Evolutionary conservation across 2,888 invertebrate species (phyloP).

Genomic region (Amblyjoppa fuscipennis): DNA sequence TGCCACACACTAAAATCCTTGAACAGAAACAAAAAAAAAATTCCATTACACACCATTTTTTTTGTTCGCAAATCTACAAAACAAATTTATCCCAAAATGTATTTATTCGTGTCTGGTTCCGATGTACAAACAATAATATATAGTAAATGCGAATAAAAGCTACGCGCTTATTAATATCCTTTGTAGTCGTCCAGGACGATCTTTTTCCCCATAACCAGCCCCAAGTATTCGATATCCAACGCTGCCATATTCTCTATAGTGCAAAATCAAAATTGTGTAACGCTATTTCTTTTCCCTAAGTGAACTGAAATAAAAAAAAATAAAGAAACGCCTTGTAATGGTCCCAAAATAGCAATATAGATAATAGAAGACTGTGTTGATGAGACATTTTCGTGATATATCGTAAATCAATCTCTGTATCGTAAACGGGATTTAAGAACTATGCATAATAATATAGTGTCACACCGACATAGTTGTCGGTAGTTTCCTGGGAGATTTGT

Average conservation of each 20-base stretch:
- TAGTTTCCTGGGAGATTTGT: conserved; percentile 34
- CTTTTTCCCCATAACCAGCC: conserved; percentile 36
- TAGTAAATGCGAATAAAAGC: conserved; percentile 47
- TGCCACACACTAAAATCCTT: not conserved
- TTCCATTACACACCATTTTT: not conserved
- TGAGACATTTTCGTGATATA: conserved; percentile 33
- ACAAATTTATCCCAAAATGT: conserved; percentile 61
- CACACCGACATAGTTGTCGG: conserved; percentile 1
- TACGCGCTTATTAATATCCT: conserved; percentile 12
- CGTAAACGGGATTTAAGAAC: conserved; percentile 43
- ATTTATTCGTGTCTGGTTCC: conserved; percentile 57
- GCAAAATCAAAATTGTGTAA: conserved; percentile 6
- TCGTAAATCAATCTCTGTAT: conserved; percentile 17
- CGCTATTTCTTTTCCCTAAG: conserved; percentile 6
- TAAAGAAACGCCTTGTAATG: conserved; percentile 64
- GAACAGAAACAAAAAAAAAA: conserved; percentile 10
- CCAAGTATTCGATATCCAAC: conserved; percentile 21
- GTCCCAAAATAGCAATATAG: conserved; percentile 57
- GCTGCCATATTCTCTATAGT: conserved; percentile 15
- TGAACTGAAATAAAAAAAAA: not conserved
- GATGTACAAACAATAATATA: conserved; percentile 51
- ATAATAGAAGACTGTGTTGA: conserved; percentile 30
- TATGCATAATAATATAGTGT: conserved; percentile 40
- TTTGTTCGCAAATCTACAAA: not conserved
- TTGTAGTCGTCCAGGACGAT: conserved; percentile 7